Percentiles rank a stretch among this genome's conserved stretches.
Conservation (phyloP, 1,140 invertebrate species). For the Harpegnathos saltator region DNA sequence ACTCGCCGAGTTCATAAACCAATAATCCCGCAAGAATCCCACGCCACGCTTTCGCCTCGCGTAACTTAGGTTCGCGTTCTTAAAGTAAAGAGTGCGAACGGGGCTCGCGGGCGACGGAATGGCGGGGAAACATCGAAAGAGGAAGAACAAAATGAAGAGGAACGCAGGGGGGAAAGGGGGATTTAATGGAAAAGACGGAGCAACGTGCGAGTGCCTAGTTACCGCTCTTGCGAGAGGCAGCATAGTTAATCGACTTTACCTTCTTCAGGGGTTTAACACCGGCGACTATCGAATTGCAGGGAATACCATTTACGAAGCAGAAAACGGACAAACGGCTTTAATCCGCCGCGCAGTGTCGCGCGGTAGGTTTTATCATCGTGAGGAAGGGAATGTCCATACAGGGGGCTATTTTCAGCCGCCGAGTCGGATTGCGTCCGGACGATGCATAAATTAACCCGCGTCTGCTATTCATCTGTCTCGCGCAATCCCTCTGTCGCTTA, state of each 20-base stretch:
- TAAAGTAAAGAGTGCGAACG: slow-evolving; percentile 48
- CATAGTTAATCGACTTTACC: slow-evolving; percentile 43
- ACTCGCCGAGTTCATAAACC: slow-evolving; percentile 65
- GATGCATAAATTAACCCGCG: neutral
- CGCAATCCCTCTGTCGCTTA: too few relatives aligned
- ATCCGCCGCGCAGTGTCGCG: too few relatives aligned
- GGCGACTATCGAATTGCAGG: slow-evolving; percentile 6
- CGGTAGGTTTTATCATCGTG: neutral
- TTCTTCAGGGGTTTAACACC: slow-evolving; percentile 22
- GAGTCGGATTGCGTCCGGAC: neutral
- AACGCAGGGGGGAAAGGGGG: slow-evolving; percentile 1
- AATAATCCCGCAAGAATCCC: slow-evolving; percentile 73
- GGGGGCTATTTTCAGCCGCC: neutral
- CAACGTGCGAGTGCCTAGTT: slow-evolving; percentile 21
- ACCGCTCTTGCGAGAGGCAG: neutral
- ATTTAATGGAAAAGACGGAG: slow-evolving; percentile 60
- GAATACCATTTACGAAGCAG: neutral
- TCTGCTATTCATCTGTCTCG: too few relatives aligned
- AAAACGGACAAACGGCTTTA: slow-evolving; percentile 30
- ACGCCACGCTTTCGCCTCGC: slow-evolving; percentile 53
- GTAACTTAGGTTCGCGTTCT: slow-evolving; percentile 47
- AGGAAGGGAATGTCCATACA: neutral
- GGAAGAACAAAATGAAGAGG: slow-evolving; percentile 22
- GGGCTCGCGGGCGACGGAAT: neutral
- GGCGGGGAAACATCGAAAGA: slow-evolving; percentile 15